Conservation (phyloP, 2,888 invertebrate genomes). For the Apeira syringaria region DNA sequence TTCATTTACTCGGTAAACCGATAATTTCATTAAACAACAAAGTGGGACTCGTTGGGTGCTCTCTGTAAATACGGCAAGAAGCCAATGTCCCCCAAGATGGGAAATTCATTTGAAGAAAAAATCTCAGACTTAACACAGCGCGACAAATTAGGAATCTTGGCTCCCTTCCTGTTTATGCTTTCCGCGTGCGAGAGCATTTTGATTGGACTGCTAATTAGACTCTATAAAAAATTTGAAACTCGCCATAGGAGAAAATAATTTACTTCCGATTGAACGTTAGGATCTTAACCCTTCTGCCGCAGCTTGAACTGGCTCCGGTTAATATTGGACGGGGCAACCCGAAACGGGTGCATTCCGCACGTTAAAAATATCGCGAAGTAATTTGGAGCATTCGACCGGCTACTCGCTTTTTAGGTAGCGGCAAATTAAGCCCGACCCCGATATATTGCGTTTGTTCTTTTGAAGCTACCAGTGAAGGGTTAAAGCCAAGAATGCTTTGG, state of each 20-base stretch:
- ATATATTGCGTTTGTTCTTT: conserved; percentile 84
- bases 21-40: conserved; percentile 84
- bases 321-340: conserved; percentile 74
- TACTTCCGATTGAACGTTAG: conserved; percentile 41
- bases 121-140: conserved; percentile 60
- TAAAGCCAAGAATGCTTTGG: conserved; percentile 83
- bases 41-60: conserved; percentile 73
- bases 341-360: conserved; percentile 76
- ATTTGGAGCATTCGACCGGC: conserved; percentile 77
- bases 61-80: conserved; percentile 80
- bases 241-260: conserved; percentile 26
- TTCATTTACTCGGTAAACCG: conserved; percentile 83
- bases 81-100: conserved; percentile 81
- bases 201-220: conserved; percentile 39
- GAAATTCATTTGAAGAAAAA: conserved; percentile 79
- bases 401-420: conserved; percentile 74
- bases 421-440: conserved; percentile 79
- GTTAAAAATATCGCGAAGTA: conserved; percentile 81
- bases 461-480: conserved; percentile 81
- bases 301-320: conserved; percentile 50
- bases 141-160: conserved; percentile 59
- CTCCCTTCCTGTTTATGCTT: conserved; percentile 49
- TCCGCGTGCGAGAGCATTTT: conserved; percentile 34
- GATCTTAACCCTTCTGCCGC: conserved; percentile 51
- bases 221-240: conserved; percentile 36